Percentiles rank a stretch among this genome's conserved stretches.
Evolutionary conservation across 1,140 invertebrate species (phyloP).

Genomic region (Drosophila obscura): DNA sequence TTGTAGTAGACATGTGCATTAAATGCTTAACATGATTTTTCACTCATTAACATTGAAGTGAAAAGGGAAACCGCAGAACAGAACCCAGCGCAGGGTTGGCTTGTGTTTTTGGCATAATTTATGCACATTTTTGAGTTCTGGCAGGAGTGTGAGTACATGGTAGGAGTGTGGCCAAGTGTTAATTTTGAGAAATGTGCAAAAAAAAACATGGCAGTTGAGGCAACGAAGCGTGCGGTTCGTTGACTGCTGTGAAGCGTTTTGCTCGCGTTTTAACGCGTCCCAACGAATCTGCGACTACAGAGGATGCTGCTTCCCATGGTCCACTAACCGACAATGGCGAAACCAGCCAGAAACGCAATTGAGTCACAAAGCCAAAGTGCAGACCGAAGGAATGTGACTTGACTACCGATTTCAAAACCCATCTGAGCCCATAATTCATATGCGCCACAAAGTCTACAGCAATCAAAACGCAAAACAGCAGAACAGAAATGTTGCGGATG

Average conservation of each 20-base stretch:
- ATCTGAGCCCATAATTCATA: constrained; percentile 77
- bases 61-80: constrained; percentile 45
- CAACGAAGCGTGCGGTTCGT: constrained; percentile 48
- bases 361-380: constrained; percentile 69
- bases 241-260: constrained; percentile 43
- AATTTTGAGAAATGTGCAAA: constrained; percentile 61
- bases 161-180: constrained; percentile 64
- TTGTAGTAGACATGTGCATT: constrained; percentile 63
- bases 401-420: constrained; percentile 33
- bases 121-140: constrained; percentile 54
- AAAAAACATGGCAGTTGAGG: constrained; percentile 24
- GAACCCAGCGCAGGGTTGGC: constrained; percentile 40
- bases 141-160: constrained; percentile 23
- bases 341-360: constrained; percentile 34
- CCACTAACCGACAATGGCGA: constrained; percentile 71
- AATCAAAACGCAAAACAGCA: constrained; percentile 66
- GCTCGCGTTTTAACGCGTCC: constrained; percentile 41
- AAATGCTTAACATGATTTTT: constrained; percentile 80
- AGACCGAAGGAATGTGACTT: constrained; percentile 70
- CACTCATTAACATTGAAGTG: constrained; percentile 65
- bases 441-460: constrained; percentile 78
- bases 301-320: constrained; percentile 64
- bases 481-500: not conserved
- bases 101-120: constrained; percentile 79
- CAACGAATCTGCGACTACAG: constrained; percentile 5